These are phyloP conservation scores for Merops nubicus DNA, from an alignment of 2,113 vertebrate species.

Conservation along the genomic window DNA sequence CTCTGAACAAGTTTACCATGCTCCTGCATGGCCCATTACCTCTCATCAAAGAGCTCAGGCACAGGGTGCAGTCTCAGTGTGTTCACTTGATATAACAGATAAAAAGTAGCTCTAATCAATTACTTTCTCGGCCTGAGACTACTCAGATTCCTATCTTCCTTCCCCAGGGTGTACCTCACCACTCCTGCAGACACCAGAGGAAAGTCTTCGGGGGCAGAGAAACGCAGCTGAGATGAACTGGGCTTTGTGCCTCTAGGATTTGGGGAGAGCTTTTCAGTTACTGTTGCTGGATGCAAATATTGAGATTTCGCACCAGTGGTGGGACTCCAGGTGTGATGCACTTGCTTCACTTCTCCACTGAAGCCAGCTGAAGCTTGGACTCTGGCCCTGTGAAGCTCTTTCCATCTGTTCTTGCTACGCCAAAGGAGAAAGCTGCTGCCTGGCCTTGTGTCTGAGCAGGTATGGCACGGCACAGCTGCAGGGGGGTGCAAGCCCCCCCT, in stretches of 20 bases:
- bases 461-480: rapidly evolving
- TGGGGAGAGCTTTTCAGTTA: not conserved
- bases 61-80: rapidly evolving
- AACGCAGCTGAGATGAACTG: not conserved
- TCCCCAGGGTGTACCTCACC: not conserved
- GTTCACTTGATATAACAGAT: rapidly evolving
- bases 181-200: not conserved
- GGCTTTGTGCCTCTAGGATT: not conserved
- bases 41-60: not conserved
- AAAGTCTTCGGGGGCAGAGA: not conserved
- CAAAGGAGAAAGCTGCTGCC: not conserved
- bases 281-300: not conserved
- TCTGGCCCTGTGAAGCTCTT: not conserved
- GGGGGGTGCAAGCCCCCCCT: not conserved
- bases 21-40: not conserved
- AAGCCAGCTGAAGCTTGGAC: not conserved
- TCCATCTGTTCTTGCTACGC: not conserved
- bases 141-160: not conserved
- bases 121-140: not conserved
- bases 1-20: not conserved
- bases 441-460: not conserved
- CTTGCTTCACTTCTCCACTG: not conserved
- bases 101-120: not conserved
- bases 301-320: not conserved
- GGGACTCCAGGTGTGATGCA: rapidly evolving